A percentile compares a stretch with the other conserved stretches of the same genome.
Conservation (phyloP, 2,797 vertebrate species). For the Botia almorhae region DNA sequence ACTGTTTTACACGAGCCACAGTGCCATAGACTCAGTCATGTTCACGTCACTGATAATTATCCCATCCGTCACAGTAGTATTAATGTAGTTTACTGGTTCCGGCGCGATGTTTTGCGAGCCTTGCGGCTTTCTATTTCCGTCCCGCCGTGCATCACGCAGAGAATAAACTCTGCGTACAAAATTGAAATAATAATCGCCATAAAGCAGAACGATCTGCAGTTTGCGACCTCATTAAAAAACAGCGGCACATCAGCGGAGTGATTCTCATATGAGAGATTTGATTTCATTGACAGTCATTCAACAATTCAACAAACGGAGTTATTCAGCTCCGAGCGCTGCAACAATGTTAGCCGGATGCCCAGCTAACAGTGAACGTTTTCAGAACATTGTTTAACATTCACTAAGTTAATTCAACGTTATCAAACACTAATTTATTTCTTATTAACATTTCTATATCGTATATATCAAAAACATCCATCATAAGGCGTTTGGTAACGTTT, state of each 20-base stretch:
- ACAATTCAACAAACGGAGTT: slow-evolving; percentile 62
- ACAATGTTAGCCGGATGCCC: slow-evolving; percentile 40
- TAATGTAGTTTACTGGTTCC: slow-evolving; percentile 40
- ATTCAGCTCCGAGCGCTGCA: slow-evolving; percentile 51
- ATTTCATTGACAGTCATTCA: slow-evolving; percentile 61
- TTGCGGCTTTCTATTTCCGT: slow-evolving; percentile 18
- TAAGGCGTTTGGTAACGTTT: too few relatives aligned
- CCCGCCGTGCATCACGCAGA: slow-evolving; percentile 22
- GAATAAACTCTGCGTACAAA: slow-evolving; percentile 51
- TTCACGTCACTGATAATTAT: slow-evolving; percentile 44
- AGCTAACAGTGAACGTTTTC: too few relatives aligned
- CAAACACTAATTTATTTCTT: too few relatives aligned
- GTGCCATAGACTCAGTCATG: slow-evolving; percentile 15
- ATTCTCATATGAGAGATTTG: slow-evolving; percentile 60
- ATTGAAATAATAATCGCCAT: slow-evolving; percentile 56
- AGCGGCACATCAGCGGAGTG: slow-evolving; percentile 56
- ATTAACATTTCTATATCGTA: too few relatives aligned
- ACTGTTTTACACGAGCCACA: slow-evolving; percentile 3
- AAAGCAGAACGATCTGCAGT: slow-evolving; percentile 55
- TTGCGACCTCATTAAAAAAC: slow-evolving; percentile 65
- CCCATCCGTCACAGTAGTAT: slow-evolving; percentile 35
- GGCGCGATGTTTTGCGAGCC: slow-evolving; percentile 36
- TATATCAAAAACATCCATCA: too few relatives aligned
- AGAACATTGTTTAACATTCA: too few relatives aligned
- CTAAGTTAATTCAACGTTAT: too few relatives aligned